Evolutionary conservation across 2,888 invertebrate species (phyloP), one percentile per base, ranked within the genome.

Genomic region (Ectropis crepuscularia): DNA sequence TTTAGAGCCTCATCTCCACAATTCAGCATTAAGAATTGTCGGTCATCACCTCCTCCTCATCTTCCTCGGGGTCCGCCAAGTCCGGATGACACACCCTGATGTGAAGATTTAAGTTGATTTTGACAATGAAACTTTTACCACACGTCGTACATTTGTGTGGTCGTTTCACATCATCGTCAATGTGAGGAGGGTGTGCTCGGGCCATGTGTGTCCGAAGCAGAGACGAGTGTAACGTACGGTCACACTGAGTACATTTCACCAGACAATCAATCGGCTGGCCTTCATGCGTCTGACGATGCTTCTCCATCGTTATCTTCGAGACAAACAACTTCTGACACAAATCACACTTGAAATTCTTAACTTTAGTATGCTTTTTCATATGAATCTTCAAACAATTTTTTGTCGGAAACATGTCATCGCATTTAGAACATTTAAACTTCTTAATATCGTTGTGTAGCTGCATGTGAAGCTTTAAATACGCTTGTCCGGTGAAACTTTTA

Each of bases 301-400:
- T 91, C 67, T 92, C 92, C 92, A 92, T 92, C 0, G 92, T 92
- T 2, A 92, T 89, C 76, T 91, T 92, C 0, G 92, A 92, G 0
- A 92, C 92, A 77, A 92, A 92, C 37, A 87, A 74, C 78, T 92
- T 92, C 47, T 85, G 85, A 67, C 92, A 92, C 51, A 83, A 87
- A 61, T 92, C 92, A 48, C 92, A 92, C 71, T 92, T 92, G 64
- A 92, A 92, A 70, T 92, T 92, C 83, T 92, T 92, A 0, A 92
- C 90, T 74, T 92, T 92, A 0, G 92, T 88, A 66, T 92, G 92
- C 64, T 92, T 92, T 60, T 92, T 92, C 92, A 92, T 92, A 72
- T 92, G 92, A 5, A 86, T 82, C 79, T 92, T 92, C 37, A 92
- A 74, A 68, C 92, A 92, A 69, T 91, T 92, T 72, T 92, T 92